A percentile compares a stretch with the other conserved stretches of the same genome.
phyloP scores from a whole-genome alignment of 2,113 vertebrate species.

The Vulpes ferrilata region DNA sequence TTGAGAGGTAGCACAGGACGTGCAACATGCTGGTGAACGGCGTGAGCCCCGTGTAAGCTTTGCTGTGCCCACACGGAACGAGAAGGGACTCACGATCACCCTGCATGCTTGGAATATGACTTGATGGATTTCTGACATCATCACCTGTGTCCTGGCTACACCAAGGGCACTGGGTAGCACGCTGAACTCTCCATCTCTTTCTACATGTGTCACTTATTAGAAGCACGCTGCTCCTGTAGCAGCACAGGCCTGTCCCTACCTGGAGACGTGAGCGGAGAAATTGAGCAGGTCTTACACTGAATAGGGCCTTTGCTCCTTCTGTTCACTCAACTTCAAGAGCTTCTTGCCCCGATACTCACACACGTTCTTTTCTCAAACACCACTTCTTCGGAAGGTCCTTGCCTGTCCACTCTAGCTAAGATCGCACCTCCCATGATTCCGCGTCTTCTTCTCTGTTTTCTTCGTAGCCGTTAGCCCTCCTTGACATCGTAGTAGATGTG shows the following conservation, averaged over 20 bases:
- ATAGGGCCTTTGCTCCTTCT: not conserved
- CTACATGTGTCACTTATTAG: not conserved
- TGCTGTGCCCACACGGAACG: accelerated
- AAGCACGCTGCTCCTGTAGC: accelerated
- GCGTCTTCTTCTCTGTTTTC: not conserved
- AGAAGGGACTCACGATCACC: not conserved
- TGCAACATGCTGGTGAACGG: not conserved
- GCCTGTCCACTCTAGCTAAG: not conserved
- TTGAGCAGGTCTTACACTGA: not conserved
- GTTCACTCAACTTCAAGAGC: accelerated
- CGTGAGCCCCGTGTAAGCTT: not conserved
- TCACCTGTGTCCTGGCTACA: not conserved
- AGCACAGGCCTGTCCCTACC: not conserved
- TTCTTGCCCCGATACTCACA: not conserved
- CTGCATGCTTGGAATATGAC: accelerated
- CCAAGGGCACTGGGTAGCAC: not conserved
- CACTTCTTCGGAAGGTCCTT: not conserved
- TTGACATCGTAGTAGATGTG: not conserved
- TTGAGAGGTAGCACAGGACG: not conserved
- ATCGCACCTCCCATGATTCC: not conserved
- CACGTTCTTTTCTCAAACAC: not conserved
- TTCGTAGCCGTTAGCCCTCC: not conserved
- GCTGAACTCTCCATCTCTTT: not conserved
- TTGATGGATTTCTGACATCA: not conserved
- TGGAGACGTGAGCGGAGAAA: not conserved